These are phyloP conservation scores for Antennarius maculatus DNA, from an alignment of 2,797 vertebrate species.

Conservation along the genomic window DNA sequence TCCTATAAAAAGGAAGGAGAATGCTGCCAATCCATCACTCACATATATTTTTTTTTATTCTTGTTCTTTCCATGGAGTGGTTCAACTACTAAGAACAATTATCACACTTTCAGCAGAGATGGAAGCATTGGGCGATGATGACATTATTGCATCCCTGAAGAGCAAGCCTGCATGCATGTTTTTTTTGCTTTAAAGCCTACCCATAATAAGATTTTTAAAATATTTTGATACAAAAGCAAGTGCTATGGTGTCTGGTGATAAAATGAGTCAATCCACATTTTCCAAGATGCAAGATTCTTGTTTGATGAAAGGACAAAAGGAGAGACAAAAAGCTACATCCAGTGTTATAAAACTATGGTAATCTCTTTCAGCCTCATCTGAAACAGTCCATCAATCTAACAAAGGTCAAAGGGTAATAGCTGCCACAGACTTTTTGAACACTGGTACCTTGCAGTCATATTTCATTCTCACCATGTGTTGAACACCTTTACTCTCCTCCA, in stretches of 20 bases:
- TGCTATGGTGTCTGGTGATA: slow-evolving; percentile 7
- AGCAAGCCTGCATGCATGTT: not conserved
- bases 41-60: not conserved
- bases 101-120: not conserved
- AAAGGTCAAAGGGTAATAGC: slow-evolving; percentile 39
- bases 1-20: not conserved
- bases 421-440: slow-evolving; percentile 39
- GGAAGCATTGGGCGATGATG: not conserved
- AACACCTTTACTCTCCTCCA: slow-evolving; percentile 51
- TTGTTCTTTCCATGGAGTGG: not conserved
- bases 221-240: not conserved
- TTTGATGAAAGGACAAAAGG: slow-evolving; percentile 10
- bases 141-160: not conserved
- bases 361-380: slow-evolving; percentile 32
- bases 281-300: no score
- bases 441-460: slow-evolving; percentile 43
- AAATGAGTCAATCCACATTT: not conserved
- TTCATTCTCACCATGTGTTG: slow-evolving; percentile 54
- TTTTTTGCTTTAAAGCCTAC: slow-evolving; percentile 1
- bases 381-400: slow-evolving; percentile 35
- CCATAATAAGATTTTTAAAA: not conserved
- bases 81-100: not conserved
- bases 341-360: slow-evolving; percentile 24
- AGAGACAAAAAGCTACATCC: slow-evolving; percentile 3
- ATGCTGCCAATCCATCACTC: not conserved